Base-by-base conservation (phyloP, 2,113 vertebrate genomes). In the Hemibagrus wyckioides region DNA sequence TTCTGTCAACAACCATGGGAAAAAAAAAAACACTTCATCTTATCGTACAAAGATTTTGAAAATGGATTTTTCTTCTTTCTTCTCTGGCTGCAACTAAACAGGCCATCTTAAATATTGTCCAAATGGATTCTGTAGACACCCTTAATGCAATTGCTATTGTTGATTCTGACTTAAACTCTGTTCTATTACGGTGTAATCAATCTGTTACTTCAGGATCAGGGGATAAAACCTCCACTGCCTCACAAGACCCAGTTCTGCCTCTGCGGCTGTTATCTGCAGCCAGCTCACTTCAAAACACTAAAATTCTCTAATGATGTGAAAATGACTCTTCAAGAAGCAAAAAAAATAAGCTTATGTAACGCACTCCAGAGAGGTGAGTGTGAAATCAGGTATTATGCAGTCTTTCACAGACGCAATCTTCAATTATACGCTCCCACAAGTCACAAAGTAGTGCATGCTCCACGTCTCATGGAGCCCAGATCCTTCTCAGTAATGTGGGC, bases 251-350 rank as follows among this genome's bases (percentile, higher is more conserved):
- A 65, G 14, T 63, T 63, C 36, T 82, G 59, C 56, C 81, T 83
- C 41, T 44, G 8, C 23, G 33, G 33, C 59, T 59, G 54, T 41
- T 81, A 39, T 81, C 79, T 23, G 59, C 59, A 83, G 25, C 81
- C 39, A 50, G 41, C 59, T 63, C 41, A 83, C 81, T 83, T 83
- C 57, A 63, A 65, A 82, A 48, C 39, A 48, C 39, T 48, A 6
- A n/a, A 65, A 65, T 30, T 61, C 59, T 83, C 59, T 83, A 83
- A 83, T 83, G 39, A 83, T 83, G 81, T 65, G 81, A 83, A 83
- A 83, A 83, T 48, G 39, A 83, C 59, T 63, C 41, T 83, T 83
- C 25, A 50, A 82, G 41, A n/a, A 65, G 41, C 14, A 63, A 82
- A 82, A n/a, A 80, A 48, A 83, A 52, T 10, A 30, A 50, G 57